Conservation (phyloP, 2,113 vertebrate genomes). For the Tupaia tana region DNA sequence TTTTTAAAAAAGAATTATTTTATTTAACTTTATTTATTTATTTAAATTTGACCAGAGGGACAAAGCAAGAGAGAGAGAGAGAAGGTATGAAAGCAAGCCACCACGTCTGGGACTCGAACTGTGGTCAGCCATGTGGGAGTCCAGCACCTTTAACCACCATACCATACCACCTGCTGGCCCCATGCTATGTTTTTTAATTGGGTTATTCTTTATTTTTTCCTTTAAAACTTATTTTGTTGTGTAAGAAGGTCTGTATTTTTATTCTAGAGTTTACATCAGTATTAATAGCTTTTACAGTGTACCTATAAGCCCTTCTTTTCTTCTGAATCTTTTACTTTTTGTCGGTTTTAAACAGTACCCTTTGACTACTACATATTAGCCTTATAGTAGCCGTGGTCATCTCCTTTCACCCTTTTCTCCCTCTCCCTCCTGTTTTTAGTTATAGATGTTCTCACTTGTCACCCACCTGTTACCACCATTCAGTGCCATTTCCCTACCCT, state of each 20-base stretch:
- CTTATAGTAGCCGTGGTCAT: background rate
- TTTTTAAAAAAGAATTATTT: too few relatives aligned
- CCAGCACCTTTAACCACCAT: too few relatives aligned
- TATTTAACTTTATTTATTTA: too few relatives aligned
- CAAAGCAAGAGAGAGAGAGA: too few relatives aligned
- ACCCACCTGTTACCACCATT: background rate
- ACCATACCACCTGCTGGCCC: too few relatives aligned
- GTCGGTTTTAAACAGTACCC: background rate
- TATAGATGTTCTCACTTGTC: background rate
- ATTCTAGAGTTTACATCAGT: background rate
- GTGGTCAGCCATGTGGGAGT: too few relatives aligned
- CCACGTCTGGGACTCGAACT: too few relatives aligned
- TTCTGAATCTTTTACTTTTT: background rate
- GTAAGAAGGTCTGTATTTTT: conserved; percentile 35
- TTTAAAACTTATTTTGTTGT: background rate
- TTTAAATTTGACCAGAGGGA: too few relatives aligned
- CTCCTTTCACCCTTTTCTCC: background rate
- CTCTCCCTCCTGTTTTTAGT: background rate
- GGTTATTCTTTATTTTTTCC: background rate
- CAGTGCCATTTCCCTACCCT: background rate
- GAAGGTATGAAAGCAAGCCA: too few relatives aligned
- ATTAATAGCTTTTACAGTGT: background rate
- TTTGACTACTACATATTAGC: background rate
- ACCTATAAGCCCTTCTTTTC: background rate
- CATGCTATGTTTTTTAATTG: conserved; percentile 6